Conservation (phyloP, 2,888 invertebrate genomes). For the Pheosia gnoma region DNA sequence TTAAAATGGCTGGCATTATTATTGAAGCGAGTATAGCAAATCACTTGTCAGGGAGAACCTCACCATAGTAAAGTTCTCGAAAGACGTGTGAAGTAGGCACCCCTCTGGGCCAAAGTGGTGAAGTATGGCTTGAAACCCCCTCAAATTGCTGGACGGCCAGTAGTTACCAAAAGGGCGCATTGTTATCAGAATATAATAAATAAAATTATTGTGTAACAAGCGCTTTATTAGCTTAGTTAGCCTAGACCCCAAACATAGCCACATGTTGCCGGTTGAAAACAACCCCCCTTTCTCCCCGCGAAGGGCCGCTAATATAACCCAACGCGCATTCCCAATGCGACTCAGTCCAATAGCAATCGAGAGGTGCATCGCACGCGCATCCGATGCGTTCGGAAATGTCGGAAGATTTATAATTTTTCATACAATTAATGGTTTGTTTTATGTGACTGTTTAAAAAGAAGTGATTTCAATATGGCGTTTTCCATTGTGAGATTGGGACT, state of each 20-base stretch:
- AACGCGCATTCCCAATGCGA: constrained; percentile 55
- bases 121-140: too few relatives aligned
- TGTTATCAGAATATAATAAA: too few relatives aligned
- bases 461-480: constrained; percentile 70
- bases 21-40: too few relatives aligned
- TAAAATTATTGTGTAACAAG: constrained; percentile 8
- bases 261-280: constrained; percentile 50
- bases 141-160: too few relatives aligned
- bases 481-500: constrained; percentile 73
- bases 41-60: too few relatives aligned
- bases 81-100: too few relatives aligned
- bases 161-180: too few relatives aligned
- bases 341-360: constrained; percentile 52
- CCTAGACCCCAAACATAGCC: constrained; percentile 32
- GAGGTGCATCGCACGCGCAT: constrained; percentile 33
- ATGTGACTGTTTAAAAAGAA: constrained; percentile 27
- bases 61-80: too few relatives aligned
- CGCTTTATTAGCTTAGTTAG: constrained; percentile 28
- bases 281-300: constrained; percentile 42
- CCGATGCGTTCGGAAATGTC: constrained; percentile 31
- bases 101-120: too few relatives aligned
- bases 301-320: constrained; percentile 61
- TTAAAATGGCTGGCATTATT: too few relatives aligned
- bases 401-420: constrained; percentile 14
- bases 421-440: constrained; percentile 10